These are phyloP conservation scores for Regulus satrapa DNA, from an alignment of 2,113 vertebrate genomes.

Conservation along the genomic window DNA sequence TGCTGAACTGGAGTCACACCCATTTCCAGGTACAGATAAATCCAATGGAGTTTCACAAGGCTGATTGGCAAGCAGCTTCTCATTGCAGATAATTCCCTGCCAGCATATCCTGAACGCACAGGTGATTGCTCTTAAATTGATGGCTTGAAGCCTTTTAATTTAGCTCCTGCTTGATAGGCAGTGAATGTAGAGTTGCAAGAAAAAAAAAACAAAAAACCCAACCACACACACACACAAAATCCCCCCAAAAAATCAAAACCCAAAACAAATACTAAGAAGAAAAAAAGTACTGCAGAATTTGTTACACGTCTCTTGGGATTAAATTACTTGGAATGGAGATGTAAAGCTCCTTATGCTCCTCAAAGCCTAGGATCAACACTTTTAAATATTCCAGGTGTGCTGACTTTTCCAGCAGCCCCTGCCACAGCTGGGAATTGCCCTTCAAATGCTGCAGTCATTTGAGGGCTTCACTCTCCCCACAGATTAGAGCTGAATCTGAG, in stretches of 20 bases:
- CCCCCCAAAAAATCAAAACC: no score
- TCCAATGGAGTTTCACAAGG: neutral
- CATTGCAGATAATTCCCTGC: slow-evolving; percentile 67
- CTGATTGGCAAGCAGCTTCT: slow-evolving; percentile 63
- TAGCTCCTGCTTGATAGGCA: slow-evolving; percentile 62
- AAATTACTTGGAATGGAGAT: neutral
- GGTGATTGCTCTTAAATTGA: slow-evolving; percentile 74
- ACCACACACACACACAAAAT: neutral
- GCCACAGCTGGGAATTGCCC: neutral
- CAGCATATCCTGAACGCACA: slow-evolving; percentile 56
- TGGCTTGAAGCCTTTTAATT: slow-evolving; percentile 67
- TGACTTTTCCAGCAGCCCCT: neutral
- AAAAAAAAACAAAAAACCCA: accelerated
- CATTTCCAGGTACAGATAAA: slow-evolving; percentile 20
- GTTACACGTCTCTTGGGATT: neutral
- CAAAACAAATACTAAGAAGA: neutral
- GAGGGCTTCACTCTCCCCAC: neutral
- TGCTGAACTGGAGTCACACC: neutral
- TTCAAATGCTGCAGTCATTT: neutral
- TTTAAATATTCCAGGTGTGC: accelerated
- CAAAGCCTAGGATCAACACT: neutral
- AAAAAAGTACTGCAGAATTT: neutral
- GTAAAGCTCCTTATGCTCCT: neutral
- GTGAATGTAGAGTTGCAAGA: neutral
- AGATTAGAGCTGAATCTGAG: neutral